Base-by-base conservation (phyloP, 2,888 invertebrate species). In the Leucophenga montana region DNA sequence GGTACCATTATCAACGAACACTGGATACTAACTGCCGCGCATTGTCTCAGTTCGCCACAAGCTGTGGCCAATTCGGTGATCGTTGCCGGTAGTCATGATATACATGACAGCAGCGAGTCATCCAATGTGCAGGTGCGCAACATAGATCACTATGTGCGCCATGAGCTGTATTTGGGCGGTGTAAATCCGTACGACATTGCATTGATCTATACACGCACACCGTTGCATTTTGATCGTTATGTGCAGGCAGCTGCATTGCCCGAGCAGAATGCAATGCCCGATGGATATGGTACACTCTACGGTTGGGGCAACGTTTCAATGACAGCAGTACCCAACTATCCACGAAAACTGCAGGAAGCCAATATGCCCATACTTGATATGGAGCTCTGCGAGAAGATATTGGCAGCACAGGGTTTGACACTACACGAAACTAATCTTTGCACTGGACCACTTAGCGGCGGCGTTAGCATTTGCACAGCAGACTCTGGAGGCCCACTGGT, bases 281-380 rank as follows among this genome's bases (percentile, higher is more conserved):
- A 82, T 11, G 88, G 87, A 18, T 81, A 77, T 67, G 88, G 86
- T 31, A 86, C 85, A 0, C 80, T 88, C 2, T 88, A 87, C 62
- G 88, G 88, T 4, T 88, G 88, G 88, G 88, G 88, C 14, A 87
- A 87, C 70, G 87, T 85, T 33, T 87, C 88, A 1, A 86, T 86
- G 81, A 87, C 88, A 39, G 75, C 83, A 0, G 81, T 80, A 11
- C 87, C 88, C 33, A 73, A 84, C 64, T 87, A 80, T 76, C 88
- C 88, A 3, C 84, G 85, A 39, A 82, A 79, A 64, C 73, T 88
- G 71, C 86, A 88, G 70, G 77, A 82, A 70, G 86, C 85, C 3
- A 81, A 83, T 33, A 83, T 88, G 80, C 88, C 88, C 57, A 85
- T 88, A 31, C 56, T 88, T 65, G 80, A 86, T 67, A 77, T 83